Evolutionary conservation across 2,888 invertebrate species (phyloP).

Genomic region (Papilio gigon): DNA sequence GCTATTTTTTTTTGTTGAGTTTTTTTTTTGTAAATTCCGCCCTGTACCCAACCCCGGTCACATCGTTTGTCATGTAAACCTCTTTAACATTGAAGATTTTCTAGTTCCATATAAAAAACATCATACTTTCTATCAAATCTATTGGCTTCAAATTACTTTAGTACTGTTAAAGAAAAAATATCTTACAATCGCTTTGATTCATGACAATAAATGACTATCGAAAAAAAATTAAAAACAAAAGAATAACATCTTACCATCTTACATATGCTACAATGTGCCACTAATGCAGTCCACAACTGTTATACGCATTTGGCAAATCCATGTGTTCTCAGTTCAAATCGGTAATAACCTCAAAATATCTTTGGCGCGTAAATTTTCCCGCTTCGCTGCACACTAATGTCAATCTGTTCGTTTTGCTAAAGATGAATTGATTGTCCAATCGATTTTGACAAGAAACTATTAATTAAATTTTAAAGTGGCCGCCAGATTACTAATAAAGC

Average conservation of each 20-base stretch:
- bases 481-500: neutral
- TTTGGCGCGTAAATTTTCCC: constrained; percentile 26
- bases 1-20: constrained; percentile 9
- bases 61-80: neutral
- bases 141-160: neutral
- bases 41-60: neutral
- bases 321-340: constrained; percentile 4
- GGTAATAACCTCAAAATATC: constrained; percentile 37
- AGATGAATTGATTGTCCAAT: constrained; percentile 18
- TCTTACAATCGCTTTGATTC: too few relatives aligned
- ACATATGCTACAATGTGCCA: too few relatives aligned
- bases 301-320: constrained; percentile 33
- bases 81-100: constrained; percentile 8
- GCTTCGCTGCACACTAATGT: constrained; percentile 12
- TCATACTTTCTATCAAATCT: neutral
- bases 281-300: too few relatives aligned
- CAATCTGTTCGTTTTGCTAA: constrained; percentile 3
- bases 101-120: neutral
- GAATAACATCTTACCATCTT: too few relatives aligned
- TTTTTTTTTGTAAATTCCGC: constrained; percentile 3
- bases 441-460: constrained; percentile 2
- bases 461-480: neutral
- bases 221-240: too few relatives aligned
- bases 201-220: neutral
- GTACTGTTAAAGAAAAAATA: too few relatives aligned